Evolutionary conservation across 2,113 vertebrate species (phyloP), one percentile per base, ranked within the genome.

Genomic region (Callionymus lyra): DNA sequence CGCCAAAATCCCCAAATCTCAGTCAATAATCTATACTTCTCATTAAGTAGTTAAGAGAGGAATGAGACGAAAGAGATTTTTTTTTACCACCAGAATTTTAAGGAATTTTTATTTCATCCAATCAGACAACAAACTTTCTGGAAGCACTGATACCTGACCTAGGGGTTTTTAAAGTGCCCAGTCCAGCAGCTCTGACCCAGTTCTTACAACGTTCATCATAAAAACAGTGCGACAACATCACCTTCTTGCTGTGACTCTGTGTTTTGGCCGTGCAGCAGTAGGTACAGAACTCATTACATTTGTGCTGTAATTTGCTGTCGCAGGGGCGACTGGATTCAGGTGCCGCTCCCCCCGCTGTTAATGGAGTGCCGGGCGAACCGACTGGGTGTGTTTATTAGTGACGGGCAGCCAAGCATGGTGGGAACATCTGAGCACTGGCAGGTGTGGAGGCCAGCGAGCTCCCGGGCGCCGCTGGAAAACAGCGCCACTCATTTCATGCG

Each of bases 311-410:
- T 81, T 82, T 64, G 68, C 71, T 53, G 64, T 59, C 53, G 52
- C 53, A 62, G 27, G 52, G 27, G 69, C 45, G 49, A 69, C 61
- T 4, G 74, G 74, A 74, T 74, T 74, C 74, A 74, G 77, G 80
- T 77, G 76, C 80, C 57, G 67, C 70, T 39, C 67, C 63, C 70
- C 47, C 59, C 51, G 21, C 21, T 27, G 60, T 75, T 78, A 81
- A 79, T 76, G 66, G 72, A 81, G 75, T 72, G 73, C 71, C n/a
- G 70, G 70, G 56, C 46, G 70, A 80, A 74, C 72, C 77, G 76
- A 73, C 72, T 77, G 59, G 71, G 73, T 79, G 75, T 76, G 74
- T 81, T 82, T 82, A 81, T 81, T 80, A 68, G 72, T 64, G 62
- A 55, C 65, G 72, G 50, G 50, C 66, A 70, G 71, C 74, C 74